phyloP scores from a whole-genome alignment of 2,113 vertebrate species.

The Dolichotis patagonum region DNA sequence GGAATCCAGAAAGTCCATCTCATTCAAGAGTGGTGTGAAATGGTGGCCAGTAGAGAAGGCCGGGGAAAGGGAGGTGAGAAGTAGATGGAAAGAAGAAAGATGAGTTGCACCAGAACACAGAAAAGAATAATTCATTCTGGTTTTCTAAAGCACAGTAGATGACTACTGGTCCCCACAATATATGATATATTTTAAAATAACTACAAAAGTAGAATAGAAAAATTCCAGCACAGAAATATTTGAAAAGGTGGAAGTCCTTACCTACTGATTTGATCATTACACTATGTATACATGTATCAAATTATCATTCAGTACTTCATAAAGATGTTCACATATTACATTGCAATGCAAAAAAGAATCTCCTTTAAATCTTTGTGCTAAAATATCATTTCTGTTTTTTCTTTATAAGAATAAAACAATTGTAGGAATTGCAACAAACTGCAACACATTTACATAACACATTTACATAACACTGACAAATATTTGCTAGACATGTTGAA shows the following conservation, averaged over 20 bases:
- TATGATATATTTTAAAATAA: neutral
- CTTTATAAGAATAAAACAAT: neutral
- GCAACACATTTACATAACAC: too few relatives aligned
- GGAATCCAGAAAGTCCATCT: neutral
- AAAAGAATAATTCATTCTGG: neutral
- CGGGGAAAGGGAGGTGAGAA: neutral
- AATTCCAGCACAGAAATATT: neutral
- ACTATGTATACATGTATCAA: neutral
- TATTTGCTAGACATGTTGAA: neutral
- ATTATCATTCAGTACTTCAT: neutral
- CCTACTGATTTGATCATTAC: neutral
- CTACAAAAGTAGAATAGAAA: neutral
- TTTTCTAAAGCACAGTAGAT: neutral
- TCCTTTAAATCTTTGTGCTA: neutral
- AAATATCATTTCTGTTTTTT: neutral
- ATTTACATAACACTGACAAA: neutral
- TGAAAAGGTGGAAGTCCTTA: neutral
- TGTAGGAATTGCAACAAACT: neutral
- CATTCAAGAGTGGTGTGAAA: neutral
- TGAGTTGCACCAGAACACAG: neutral
- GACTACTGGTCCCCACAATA: neutral
- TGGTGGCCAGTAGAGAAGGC: neutral
- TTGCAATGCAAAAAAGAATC: neutral
- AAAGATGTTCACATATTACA: neutral
- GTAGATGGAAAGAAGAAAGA: neutral